Base-by-base conservation (phyloP, 1,140 invertebrate species). In the Cherax quadricarinatus region DNA sequence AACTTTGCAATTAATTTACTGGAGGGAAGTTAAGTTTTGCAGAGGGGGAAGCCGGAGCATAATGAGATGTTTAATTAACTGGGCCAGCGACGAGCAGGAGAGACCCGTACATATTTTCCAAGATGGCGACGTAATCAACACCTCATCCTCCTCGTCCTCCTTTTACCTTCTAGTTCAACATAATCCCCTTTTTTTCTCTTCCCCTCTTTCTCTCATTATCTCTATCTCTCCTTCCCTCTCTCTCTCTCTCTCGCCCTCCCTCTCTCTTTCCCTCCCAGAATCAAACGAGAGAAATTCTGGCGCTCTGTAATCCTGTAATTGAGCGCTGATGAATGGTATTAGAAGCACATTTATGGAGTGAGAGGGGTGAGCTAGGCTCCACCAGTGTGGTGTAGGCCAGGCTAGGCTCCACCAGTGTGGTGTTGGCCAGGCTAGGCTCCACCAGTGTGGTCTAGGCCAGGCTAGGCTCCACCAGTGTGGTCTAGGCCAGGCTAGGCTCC, bases 1-100 rank as follows among this genome's bases (percentile, higher is more conserved):
- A 89, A 89, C 88, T 89, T 89, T 89, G 88, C 88, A 89, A 89
- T 89, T 89, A 89, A 89, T 89, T 89, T 89, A 89, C 80, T 83
- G 62, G 88, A 84, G 88, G 81, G 88, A 89, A 89, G 88, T 83
- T 84, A 89, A 89, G 75, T 89, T 89, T 89, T 89, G 80, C 60
- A 24, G 80, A 78, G 49, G 60, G 30, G 80, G 88, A 86, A 89
- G 88, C 66, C 49, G 41, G n/a, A 53, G 81, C 80, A 89, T 89
- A 89, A 89, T 89, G 88, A 89, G 80, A 82, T 89, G 87, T 89
- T 89, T 89, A 89, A 89, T 89, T 89, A 89, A 89, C 60, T 89
- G 73, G 49, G 78, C n/a, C 51, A 10, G 81, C 18, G 73, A 41
- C 30, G 57, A 41, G 30, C 30, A 41, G 57, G 62, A 18, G 75